A percentile compares a stretch with the other conserved stretches of the same genome.
Evolutionary conservation across 1,140 invertebrate species (phyloP).

Genomic region (Drosophila kikkawai): DNA sequence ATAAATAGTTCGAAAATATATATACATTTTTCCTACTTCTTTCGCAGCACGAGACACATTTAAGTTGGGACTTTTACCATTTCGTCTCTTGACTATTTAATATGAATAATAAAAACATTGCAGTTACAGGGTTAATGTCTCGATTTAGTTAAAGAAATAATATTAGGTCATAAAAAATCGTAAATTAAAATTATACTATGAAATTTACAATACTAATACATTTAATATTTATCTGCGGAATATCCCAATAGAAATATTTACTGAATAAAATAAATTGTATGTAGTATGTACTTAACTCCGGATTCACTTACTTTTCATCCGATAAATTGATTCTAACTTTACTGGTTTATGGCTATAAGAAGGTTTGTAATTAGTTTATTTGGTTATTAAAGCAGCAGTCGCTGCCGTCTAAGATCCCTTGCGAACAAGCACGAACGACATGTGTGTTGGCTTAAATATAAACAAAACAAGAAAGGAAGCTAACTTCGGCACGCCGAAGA

Average conservation of each 20-base stretch:
- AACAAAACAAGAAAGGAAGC: too few species aligned
- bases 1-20: conserved; percentile 35
- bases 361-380: not conserved
- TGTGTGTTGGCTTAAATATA: too few species aligned
- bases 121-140: conserved; percentile 10
- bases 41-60: conserved; percentile 1
- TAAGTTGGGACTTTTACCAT: not conserved
- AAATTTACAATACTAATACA: conserved; percentile 39
- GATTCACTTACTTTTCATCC: not conserved
- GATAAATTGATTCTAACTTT: not conserved
- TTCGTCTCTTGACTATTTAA: conserved; percentile 1
- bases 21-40: not conserved
- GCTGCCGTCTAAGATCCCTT: too few species aligned
- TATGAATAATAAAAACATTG: not conserved
- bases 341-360: not conserved
- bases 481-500: too few species aligned
- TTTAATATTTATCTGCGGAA: conserved; percentile 45
- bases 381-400: too few species aligned
- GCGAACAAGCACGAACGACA: too few species aligned
- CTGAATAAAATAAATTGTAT: conserved; percentile 76
- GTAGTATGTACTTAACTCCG: conserved; percentile 54
- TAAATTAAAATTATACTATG: conserved; percentile 28
- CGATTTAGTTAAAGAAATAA: conserved; percentile 33
- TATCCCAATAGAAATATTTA: conserved; percentile 68
- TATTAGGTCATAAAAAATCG: conserved; percentile 17